phyloP scores from a whole-genome alignment of 2,888 invertebrate genomes.

The Leucophenga montana region DNA sequence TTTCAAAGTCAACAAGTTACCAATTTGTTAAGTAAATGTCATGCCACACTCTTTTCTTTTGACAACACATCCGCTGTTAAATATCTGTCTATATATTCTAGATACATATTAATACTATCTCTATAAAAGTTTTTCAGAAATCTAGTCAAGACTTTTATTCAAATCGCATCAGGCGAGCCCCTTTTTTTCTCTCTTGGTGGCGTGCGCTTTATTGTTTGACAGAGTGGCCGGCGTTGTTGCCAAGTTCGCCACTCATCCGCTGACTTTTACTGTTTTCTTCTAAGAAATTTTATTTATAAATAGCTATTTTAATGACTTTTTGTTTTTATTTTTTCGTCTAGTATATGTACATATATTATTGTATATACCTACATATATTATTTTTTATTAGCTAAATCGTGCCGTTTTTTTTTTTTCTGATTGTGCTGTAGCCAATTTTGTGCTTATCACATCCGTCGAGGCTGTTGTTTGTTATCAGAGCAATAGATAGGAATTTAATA shows the following conservation, averaged over 20 bases:
- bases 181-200: background rate
- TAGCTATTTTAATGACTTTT: slow-evolving; percentile 4
- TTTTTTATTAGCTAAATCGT: slow-evolving; percentile 36
- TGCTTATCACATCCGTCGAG: slow-evolving; percentile 57
- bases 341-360: slow-evolving; percentile 25
- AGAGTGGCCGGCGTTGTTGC: background rate
- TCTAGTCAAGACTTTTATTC: background rate
- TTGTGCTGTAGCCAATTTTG: slow-evolving; percentile 24
- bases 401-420: background rate
- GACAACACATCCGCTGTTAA: too few relatives aligned
- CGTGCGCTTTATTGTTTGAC: background rate
- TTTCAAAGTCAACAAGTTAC: too few relatives aligned
- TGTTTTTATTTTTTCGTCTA: slow-evolving; percentile 11
- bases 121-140: too few relatives aligned
- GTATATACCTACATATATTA: slow-evolving; percentile 44
- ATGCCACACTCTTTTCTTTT: too few relatives aligned
- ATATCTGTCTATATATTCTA: too few relatives aligned
- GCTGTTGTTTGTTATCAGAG: background rate
- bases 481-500: background rate
- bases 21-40: too few relatives aligned
- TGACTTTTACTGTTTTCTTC: slow-evolving; percentile 12
- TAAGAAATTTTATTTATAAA: background rate
- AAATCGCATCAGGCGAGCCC: background rate
- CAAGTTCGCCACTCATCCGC: background rate
- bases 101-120: too few relatives aligned